These are phyloP conservation scores for Agraylea sexmaculata DNA, from an alignment of 1,140 invertebrate genomes.

Conservation along the genomic window DNA sequence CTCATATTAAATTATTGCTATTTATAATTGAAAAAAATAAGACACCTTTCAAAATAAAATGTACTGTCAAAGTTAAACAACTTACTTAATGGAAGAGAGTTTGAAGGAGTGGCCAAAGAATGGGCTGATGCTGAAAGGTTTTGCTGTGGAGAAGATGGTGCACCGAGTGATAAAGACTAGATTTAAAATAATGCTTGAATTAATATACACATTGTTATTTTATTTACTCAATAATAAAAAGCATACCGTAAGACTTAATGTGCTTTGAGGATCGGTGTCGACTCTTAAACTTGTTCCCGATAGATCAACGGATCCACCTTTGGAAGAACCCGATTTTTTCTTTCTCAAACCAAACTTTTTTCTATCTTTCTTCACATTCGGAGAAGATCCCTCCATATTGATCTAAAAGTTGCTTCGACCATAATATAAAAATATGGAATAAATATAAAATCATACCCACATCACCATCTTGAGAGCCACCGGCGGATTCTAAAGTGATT, in stretches of 20 bases:
- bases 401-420: conserved; percentile 21
- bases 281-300: conserved; percentile 30
- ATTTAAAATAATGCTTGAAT: conserved; percentile 7
- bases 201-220: neutral
- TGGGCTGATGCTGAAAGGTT: conserved; percentile 20
- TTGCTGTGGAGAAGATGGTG: conserved; percentile 18
- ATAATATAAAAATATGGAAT: neutral
- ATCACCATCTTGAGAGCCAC: conserved; percentile 20
- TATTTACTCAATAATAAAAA: neutral
- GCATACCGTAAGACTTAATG: conserved; percentile 18
- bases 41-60: neutral
- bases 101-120: conserved; percentile 17
- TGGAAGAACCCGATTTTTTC: conserved; percentile 46
- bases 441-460: conserved; percentile 9
- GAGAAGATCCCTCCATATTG: conserved; percentile 44
- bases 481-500: conserved; percentile 32
- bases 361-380: conserved; percentile 54
- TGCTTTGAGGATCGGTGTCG: conserved; percentile 23
- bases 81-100: conserved; percentile 19
- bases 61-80: conserved; percentile 1
- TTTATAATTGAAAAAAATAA: conserved; percentile 1
- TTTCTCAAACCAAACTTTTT: conserved; percentile 57
- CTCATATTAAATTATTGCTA: conserved; percentile 3
- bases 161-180: conserved; percentile 18
- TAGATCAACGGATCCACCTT: conserved; percentile 50